phyloP scores from a whole-genome alignment of 2,113 vertebrate genomes.

The Callipepla squamata region DNA sequence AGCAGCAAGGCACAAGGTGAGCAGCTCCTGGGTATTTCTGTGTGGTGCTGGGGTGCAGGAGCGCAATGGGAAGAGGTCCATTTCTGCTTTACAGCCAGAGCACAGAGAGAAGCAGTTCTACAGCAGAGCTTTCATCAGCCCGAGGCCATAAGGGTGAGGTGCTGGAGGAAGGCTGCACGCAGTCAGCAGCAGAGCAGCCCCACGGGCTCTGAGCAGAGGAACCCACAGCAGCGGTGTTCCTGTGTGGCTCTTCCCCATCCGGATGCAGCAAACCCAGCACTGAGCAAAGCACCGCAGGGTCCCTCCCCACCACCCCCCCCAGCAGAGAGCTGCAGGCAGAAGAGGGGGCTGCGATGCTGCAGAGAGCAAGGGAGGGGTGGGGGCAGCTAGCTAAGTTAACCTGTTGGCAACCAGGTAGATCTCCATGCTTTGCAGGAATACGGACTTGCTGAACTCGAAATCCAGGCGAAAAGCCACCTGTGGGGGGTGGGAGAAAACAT shows the following conservation, averaged over 20 bases:
- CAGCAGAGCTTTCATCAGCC: fast-evolving
- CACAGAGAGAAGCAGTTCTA: background rate
- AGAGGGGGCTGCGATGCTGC: too few species aligned
- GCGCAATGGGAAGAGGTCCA: background rate
- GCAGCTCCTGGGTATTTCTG: background rate
- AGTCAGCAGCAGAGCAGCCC: background rate
- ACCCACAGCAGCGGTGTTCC: background rate
- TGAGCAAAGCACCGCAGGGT: background rate
- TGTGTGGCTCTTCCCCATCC: background rate
- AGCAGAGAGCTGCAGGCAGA: background rate
- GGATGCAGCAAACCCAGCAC: background rate
- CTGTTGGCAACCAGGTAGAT: constrained; percentile 82
- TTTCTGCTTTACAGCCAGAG: background rate
- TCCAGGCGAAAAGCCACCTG: constrained; percentile 92
- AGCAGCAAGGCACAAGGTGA: background rate
- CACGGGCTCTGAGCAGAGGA: fast-evolving
- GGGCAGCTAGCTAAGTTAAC: constrained; percentile 51
- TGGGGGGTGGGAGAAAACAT: background rate
- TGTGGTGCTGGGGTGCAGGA: fast-evolving
- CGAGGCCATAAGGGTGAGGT: fast-evolving
- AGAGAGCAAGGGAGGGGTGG: background rate
- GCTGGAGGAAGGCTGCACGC: background rate
- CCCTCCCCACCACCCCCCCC: background rate
- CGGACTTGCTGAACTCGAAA: constrained; percentile 88
- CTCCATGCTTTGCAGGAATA: constrained; percentile 84